These are phyloP conservation scores for Ichneumoninae sp. DNA, from an alignment of 2,888 invertebrate species.

Conservation along the genomic window DNA sequence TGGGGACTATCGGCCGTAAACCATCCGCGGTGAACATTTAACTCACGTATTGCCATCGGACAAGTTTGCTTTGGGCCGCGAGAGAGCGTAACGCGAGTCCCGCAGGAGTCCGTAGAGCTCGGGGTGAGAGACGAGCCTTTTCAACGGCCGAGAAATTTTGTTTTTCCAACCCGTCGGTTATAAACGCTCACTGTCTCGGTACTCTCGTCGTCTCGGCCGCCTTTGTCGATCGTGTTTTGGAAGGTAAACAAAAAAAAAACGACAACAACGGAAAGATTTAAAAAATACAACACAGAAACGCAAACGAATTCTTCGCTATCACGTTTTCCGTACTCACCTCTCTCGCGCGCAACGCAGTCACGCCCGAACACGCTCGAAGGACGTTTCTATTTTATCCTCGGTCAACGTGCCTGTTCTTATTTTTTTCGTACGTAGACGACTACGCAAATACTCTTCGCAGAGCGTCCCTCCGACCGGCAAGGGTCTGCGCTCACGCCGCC, in stretches of 20 bases:
- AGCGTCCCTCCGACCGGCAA: not conserved
- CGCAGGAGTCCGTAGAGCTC: conserved; percentile 65
- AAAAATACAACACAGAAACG: not conserved
- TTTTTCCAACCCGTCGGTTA: conserved; percentile 45
- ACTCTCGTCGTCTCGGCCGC: conserved; percentile 44
- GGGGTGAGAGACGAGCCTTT: conserved; percentile 52
- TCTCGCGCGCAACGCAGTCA: conserved; percentile 47
- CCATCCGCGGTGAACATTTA: conserved; percentile 85
- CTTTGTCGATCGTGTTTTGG: conserved; percentile 55
- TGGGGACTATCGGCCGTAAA: conserved; percentile 87
- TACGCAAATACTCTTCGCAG: not conserved
- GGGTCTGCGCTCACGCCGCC: not conserved
- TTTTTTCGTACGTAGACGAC: conserved; percentile 35
- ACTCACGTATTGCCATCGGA: conserved; percentile 85
- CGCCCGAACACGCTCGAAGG: conserved; percentile 12
- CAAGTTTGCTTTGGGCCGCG: conserved; percentile 85
- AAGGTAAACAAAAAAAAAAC: conserved; percentile 15
- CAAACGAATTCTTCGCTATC: conserved; percentile 39
- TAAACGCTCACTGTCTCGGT: conserved; percentile 37
- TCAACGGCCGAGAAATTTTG: conserved; percentile 53
- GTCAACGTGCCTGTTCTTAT: conserved; percentile 32
- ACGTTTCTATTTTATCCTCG: conserved; percentile 37
- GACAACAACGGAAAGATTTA: not conserved
- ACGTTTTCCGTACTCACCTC: conserved; percentile 27
- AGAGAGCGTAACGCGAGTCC: conserved; percentile 78